phyloP scores from a whole-genome alignment of 2,113 vertebrate species.

The Neolamprologus falcicula region DNA sequence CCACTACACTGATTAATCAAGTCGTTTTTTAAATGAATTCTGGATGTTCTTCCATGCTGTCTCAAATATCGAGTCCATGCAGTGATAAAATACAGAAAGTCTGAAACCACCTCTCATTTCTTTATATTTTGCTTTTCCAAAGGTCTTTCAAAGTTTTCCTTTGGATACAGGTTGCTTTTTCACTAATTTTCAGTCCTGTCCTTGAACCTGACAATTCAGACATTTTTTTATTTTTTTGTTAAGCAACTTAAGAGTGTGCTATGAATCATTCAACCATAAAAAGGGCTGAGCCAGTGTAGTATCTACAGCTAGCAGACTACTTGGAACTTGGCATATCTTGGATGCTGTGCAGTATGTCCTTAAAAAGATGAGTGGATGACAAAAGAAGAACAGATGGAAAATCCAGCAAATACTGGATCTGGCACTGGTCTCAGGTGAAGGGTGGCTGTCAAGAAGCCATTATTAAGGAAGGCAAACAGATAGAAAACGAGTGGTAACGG shows the following conservation, averaged over 20 bases:
- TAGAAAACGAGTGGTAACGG: not conserved
- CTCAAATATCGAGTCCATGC: fast-evolving
- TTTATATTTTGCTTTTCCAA: not conserved
- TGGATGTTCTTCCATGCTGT: not conserved
- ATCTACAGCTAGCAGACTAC: not conserved
- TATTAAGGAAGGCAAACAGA: not conserved
- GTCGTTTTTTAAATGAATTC: not conserved
- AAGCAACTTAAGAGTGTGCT: not conserved
- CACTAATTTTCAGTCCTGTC: not conserved
- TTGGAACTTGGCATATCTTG: fast-evolving
- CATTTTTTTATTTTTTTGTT: not conserved
- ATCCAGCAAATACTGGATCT: not conserved
- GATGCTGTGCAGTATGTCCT: not conserved
- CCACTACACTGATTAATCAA: fast-evolving
- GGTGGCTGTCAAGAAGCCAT: not conserved
- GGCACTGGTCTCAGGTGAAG: not conserved
- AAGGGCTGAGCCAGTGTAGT: not conserved
- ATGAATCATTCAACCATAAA: not conserved
- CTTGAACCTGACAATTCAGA: not conserved
- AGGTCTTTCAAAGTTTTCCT: not conserved
- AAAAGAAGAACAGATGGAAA: not conserved
- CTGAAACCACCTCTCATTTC: not conserved
- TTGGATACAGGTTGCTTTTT: not conserved
- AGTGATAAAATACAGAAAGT: not conserved
- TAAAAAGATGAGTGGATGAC: not conserved